Evolutionary conservation across 2,797 vertebrate genomes (phyloP), one percentile per base, ranked within the genome.

Genomic region (Diglossa cyanea): DNA sequence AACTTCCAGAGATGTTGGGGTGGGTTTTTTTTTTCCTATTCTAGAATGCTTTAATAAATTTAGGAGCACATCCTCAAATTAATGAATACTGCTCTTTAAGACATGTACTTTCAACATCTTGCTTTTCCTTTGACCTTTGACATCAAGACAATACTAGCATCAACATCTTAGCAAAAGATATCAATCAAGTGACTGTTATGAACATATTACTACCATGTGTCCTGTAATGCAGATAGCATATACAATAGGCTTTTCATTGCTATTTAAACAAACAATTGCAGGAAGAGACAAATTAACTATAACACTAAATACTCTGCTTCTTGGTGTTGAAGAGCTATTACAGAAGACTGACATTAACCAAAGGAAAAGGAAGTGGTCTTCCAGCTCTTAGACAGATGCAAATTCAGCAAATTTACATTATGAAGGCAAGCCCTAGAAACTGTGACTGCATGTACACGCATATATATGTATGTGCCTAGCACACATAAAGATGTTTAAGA

Each of bases 341-440:
- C 31, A 71, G 53, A 87, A 87, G 35, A 73, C 28, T 42, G 54
- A 74, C 54, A 58, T 55, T 50, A 93, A 63, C 39, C 80, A 85
- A 79, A 88, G 82, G 75, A 94, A 95, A 91, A 93, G 86, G 83
- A 97, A 93, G 67, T 61, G 60, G 74, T 26, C 83, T 73, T 85
- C 40, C 50, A 81, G 40, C 68, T 73, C 63, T n/a, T 26, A 58
- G 26, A 54, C 42, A 48, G 15, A 82, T 2, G 39, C 15, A 80
- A 93, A 76, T 78, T 94, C 82, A 93, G 76, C 86, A 80, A 44
- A 70, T 70, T 57, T 76, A 48, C 2, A 63, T 13, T 51, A 67
- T 18, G 40, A 13, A 53, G 45, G 25, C 16, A 79, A 87, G 30
- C 7, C 28, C 9, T 19, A 73, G 24, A 28, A 79, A n/a, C 2